Conservation (phyloP, 1,140 invertebrate genomes). For the Drosophila melanica region DNA sequence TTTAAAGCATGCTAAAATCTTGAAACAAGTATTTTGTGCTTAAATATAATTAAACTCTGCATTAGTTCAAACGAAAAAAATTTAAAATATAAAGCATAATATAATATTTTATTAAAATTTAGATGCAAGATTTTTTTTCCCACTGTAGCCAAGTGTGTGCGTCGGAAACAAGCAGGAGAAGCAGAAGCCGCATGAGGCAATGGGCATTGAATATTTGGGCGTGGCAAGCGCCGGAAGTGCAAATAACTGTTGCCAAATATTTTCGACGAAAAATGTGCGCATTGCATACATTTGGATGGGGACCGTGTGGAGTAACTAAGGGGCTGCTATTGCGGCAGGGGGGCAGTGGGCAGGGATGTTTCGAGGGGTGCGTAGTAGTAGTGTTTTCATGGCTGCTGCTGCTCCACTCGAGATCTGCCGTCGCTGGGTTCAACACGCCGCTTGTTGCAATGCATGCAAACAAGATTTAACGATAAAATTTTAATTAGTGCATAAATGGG, state of each 20-base stretch:
- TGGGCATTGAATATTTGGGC: conserved; percentile 11
- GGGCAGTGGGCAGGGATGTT: background rate
- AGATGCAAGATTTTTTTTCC: too few species aligned
- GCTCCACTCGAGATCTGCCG: conserved; percentile 19
- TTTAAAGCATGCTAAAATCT: too few species aligned
- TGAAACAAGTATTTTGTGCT: too few species aligned
- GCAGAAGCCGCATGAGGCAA: background rate
- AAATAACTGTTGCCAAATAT: conserved; percentile 82
- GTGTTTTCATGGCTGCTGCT: conserved; percentile 14
- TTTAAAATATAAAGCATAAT: too few species aligned
- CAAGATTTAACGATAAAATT: conserved; percentile 83
- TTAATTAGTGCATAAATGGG: conserved; percentile 83
- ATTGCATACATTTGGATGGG: conserved; percentile 60
- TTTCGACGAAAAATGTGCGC: conserved; percentile 73
- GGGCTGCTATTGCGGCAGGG: background rate
- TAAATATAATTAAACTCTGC: too few species aligned
- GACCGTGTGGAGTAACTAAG: too few species aligned
- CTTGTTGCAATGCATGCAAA: conserved; percentile 80
- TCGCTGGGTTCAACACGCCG: conserved; percentile 44
- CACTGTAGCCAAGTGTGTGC: background rate
- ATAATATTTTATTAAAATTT: too few species aligned
- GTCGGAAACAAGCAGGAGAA: background rate
- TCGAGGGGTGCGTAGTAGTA: background rate
- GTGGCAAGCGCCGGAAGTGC: conserved; percentile 63
- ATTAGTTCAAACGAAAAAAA: too few species aligned